A percentile compares a stretch with the other conserved stretches of the same genome.
phyloP scores from a whole-genome alignment of 1,140 invertebrate genomes.

The Gonatopus flavifemur region DNA sequence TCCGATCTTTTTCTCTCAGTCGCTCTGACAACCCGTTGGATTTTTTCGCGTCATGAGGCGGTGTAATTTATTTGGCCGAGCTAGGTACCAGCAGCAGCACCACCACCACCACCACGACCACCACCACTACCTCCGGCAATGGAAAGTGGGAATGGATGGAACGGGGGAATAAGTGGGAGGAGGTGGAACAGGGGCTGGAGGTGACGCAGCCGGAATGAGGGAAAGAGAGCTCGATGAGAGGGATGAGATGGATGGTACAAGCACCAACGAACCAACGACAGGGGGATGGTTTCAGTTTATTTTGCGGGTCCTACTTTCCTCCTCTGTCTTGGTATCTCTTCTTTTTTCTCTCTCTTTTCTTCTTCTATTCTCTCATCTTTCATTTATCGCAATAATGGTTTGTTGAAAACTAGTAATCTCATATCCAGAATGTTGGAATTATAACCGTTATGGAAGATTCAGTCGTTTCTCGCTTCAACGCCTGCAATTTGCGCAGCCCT shows the following conservation, averaged over 20 bases:
- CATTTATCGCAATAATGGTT: too few relatives aligned
- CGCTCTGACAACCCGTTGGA: constrained; percentile 53
- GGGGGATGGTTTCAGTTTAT: constrained; percentile 51
- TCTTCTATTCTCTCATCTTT: too few relatives aligned
- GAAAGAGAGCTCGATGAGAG: constrained; percentile 26
- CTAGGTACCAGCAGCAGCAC: constrained; percentile 34
- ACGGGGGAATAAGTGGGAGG: constrained; percentile 4
- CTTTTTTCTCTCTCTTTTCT: constrained; percentile 8
- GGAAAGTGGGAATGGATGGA: constrained; percentile 9
- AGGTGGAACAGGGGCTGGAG: constrained; percentile 25
- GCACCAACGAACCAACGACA: too few relatives aligned
- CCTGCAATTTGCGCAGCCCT: too few relatives aligned
- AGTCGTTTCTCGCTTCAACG: too few relatives aligned
- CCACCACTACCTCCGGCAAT: constrained; percentile 12
- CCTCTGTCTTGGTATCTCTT: constrained; percentile 44
- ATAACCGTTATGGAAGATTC: too few relatives aligned
- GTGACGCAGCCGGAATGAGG: constrained; percentile 33
- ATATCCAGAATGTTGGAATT: too few relatives aligned
- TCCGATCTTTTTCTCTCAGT: constrained; percentile 24
- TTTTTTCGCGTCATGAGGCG: constrained; percentile 58
- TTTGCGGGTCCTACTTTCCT: constrained; percentile 51
- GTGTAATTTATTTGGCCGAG: constrained; percentile 57
- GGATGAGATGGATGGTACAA: constrained; percentile 12
- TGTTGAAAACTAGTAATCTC: too few relatives aligned
- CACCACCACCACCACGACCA: neutral